Conservation (phyloP, 2,113 vertebrate species). For the Syngnathus scovelli region DNA sequence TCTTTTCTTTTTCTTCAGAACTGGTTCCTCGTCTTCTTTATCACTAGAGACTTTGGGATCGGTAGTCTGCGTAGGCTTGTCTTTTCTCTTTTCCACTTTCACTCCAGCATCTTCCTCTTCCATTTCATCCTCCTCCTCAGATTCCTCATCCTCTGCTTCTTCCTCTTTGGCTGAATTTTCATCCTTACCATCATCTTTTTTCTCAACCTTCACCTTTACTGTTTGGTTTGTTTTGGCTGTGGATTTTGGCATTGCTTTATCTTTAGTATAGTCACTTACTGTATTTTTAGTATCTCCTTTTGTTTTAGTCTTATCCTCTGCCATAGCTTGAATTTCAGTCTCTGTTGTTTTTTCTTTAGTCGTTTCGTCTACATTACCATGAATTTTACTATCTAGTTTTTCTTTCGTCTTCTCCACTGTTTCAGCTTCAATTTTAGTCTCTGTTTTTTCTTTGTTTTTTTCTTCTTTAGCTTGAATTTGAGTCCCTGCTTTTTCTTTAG, state of each 20-base stretch:
- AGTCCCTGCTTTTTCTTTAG: not conserved
- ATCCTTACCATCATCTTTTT: not conserved
- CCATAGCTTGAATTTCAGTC: not conserved
- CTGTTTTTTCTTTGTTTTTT: not conserved
- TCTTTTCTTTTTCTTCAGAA: constrained; percentile 51
- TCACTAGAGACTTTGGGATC: constrained; percentile 7
- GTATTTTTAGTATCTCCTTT: not conserved
- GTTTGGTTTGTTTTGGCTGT: not conserved
- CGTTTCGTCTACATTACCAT: not conserved
- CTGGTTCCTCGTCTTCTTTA: constrained; percentile 26
- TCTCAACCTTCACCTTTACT: not conserved
- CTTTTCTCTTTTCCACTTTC: not conserved
- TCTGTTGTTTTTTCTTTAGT: no score
- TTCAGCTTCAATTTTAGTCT: no score
- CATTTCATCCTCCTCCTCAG: not conserved
- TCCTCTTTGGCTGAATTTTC: not conserved
- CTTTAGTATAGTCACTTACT: no score
- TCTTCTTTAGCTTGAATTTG: not conserved
- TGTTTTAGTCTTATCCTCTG: not conserved
- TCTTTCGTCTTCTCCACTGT: constrained; percentile 5
- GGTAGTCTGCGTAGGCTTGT: not conserved
- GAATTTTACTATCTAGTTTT: not conserved
- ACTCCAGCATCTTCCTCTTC: not conserved
- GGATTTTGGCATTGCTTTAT: not conserved
- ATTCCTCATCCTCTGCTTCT: not conserved